Evolutionary conservation across 2,888 invertebrate genomes (phyloP), one percentile per base, ranked within the genome.

Genomic region (Cordylochernes scorpioides): DNA sequence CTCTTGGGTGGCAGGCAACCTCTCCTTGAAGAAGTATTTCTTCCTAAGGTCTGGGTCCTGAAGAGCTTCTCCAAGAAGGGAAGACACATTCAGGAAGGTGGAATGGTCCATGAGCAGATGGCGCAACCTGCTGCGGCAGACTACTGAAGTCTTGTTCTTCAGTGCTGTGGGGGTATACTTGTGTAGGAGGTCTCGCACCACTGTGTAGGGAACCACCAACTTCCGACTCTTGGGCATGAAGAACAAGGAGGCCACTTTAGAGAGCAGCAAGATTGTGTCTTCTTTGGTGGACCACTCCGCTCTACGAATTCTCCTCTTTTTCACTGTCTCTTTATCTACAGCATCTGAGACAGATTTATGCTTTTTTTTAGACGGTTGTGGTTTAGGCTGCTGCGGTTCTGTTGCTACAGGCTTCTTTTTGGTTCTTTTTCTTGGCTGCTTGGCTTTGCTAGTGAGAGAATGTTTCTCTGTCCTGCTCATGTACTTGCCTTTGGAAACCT

Each of bases 261-360:
- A 64, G 36, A 73, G 57, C 25, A 69, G 52, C 3, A 75, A 46
- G 30, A 70, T 51, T 25, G 63, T 63, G 49, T 74, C 73, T 50
- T 77, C 75, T 19, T 60, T 55, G 0, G 59, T 47, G 5, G 60
- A 57, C 71, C 73, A 77, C 5, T 59, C 58, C 0, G 68, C 49
- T 10, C 54, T 40, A 36, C 46, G 39, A 34, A 48, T 49, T 13
- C 38, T 61, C 62, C 68, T 65, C 24, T 58, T 57, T 26, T 62
- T 60, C 26, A 68, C 45, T 0, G 71, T 69, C 38, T 59, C 58
- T 15, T 58, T 58, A 48, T 73, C 73, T 7, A 63, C 50, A 3
- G 64, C 63, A 44, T 72, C 71, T n/a, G n/a, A n/a, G n/a, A n/a
- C n/a, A 10, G 29, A 31, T 7, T 17, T 25, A 6, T 34, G 27